phyloP scores from a whole-genome alignment of 2,113 vertebrate species.

The Alosa alosa region DNA sequence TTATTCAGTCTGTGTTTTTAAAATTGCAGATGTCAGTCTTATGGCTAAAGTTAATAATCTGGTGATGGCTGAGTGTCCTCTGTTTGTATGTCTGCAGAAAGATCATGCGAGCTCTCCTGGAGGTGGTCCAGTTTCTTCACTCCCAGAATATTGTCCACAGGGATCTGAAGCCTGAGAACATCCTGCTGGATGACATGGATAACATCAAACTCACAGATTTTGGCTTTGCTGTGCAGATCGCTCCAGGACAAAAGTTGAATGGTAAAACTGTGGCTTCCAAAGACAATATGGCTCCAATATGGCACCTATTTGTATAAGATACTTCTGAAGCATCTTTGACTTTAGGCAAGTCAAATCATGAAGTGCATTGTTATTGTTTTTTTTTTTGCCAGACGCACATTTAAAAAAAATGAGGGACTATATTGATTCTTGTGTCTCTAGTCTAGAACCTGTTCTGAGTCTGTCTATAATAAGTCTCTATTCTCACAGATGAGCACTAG shows the following conservation, averaged over 20 bases:
- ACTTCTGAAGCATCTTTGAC: neutral
- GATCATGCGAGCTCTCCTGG: slow-evolving; percentile 90
- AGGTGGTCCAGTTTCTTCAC: slow-evolving; percentile 88
- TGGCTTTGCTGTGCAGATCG: slow-evolving; percentile 87
- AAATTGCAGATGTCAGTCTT: neutral
- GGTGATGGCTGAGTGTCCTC: neutral
- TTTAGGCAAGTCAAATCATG: neutral
- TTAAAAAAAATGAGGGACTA: neutral
- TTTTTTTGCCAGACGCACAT: neutral
- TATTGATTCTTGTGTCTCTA: neutral
- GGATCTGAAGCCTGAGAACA: slow-evolving; percentile 97
- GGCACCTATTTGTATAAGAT: neutral
- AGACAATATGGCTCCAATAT: neutral
- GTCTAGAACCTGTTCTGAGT: neutral
- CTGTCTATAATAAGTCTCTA: neutral
- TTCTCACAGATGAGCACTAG: neutral
- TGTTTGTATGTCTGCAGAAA: slow-evolving; percentile 73
- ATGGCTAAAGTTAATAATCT: neutral
- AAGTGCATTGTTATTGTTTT: neutral
- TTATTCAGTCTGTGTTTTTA: neutral
- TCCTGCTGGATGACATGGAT: slow-evolving; percentile 91
- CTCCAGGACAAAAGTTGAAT: slow-evolving; percentile 77
- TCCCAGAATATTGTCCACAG: slow-evolving; percentile 87
- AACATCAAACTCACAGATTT: slow-evolving; percentile 98
- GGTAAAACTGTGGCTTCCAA: slow-evolving; percentile 64